These are phyloP conservation scores for Cebidichthys violaceus DNA, from an alignment of 2,113 vertebrate species.

Conservation along the genomic window DNA sequence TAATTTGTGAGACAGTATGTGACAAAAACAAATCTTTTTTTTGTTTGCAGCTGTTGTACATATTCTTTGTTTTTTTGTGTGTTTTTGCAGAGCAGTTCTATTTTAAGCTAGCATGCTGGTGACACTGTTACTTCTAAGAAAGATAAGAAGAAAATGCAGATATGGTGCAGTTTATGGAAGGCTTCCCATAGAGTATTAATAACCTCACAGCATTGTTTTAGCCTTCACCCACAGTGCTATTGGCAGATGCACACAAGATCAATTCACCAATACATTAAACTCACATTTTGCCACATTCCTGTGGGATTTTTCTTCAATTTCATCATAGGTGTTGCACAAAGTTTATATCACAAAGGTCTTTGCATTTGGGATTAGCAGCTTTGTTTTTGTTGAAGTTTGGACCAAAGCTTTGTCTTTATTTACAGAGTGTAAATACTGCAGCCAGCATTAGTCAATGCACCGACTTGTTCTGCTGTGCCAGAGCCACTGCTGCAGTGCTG, in stretches of 20 bases:
- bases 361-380: not conserved
- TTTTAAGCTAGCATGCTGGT: slow-evolving; percentile 40
- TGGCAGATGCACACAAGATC: not conserved
- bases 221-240: not conserved
- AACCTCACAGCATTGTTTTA: not conserved
- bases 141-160: slow-evolving; percentile 18
- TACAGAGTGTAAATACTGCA: slow-evolving; percentile 29
- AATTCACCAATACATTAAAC: not conserved
- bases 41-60: not conserved
- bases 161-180: not conserved
- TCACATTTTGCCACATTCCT: not conserved
- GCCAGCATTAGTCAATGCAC: slow-evolving; percentile 27
- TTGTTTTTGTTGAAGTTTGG: not conserved
- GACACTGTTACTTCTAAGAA: slow-evolving; percentile 34
- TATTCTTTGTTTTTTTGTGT: not conserved
- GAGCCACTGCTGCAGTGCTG: slow-evolving; percentile 72
- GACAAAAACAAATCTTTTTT: not conserved
- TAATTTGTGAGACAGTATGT: not conserved
- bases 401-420: not conserved
- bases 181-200: not conserved
- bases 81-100: slow-evolving; percentile 39
- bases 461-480: slow-evolving; percentile 77
- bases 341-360: not conserved
- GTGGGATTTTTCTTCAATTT: not conserved
- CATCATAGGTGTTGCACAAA: not conserved